Evolutionary conservation across 64 coral and sea anemone species (phyloP).

Genomic region (Montipora capricornis): DNA sequence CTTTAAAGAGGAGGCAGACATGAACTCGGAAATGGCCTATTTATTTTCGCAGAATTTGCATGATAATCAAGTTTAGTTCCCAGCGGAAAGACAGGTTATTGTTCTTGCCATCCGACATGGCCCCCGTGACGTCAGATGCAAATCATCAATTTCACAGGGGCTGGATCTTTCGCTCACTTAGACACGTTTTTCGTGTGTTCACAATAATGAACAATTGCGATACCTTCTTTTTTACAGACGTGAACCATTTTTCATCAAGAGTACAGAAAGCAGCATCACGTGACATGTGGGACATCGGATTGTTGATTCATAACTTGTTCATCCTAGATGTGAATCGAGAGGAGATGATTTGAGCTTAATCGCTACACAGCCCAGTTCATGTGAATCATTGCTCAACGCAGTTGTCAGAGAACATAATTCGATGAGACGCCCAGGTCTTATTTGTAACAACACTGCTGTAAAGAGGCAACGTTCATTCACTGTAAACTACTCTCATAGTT

Average conservation of each 20-base stretch:
- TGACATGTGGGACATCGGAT: constrained; percentile 35
- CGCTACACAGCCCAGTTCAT: neutral
- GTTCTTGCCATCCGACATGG: too few species aligned
- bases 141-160: too few species aligned
- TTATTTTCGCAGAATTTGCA: too few species aligned
- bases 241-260: constrained; percentile 30
- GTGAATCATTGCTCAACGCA: neutral
- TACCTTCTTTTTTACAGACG: neutral
- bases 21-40: too few species aligned
- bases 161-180: too few species aligned
- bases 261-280: constrained; percentile 30
- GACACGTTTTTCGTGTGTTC: too few species aligned
- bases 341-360: constrained; percentile 1
- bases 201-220: too few species aligned
- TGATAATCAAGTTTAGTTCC: too few species aligned
- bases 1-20: too few species aligned
- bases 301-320: constrained; percentile 40
- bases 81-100: too few species aligned
- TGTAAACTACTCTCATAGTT: neutral
- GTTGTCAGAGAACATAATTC: neutral
- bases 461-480: neutral
- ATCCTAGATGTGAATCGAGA: constrained; percentile 21
- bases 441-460: neutral
- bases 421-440: neutral
- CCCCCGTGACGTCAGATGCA: too few species aligned